Conservation (phyloP, 2,113 vertebrate genomes). For the Grus americana region DNA sequence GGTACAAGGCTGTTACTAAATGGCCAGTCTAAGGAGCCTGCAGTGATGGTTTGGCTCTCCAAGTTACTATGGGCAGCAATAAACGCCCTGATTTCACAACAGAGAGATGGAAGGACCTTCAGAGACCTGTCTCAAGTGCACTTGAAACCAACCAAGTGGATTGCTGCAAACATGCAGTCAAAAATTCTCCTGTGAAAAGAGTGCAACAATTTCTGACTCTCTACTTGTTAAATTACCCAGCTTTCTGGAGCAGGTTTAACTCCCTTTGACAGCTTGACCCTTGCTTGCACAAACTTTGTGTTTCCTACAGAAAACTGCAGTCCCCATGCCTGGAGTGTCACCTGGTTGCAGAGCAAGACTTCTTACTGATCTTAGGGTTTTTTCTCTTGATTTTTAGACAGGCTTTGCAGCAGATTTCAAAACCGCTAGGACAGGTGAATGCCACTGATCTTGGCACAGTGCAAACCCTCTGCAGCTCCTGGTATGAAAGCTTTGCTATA, state of each 20-base stretch:
- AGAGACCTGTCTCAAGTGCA: not conserved
- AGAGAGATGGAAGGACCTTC: not conserved
- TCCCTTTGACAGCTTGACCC: not conserved
- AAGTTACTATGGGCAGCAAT: not conserved
- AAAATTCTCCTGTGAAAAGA: not conserved
- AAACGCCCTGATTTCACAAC: not conserved
- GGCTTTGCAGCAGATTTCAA: not conserved
- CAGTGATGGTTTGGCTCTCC: not conserved
- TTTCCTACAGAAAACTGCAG: not conserved
- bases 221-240: not conserved
- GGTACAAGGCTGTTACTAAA: not conserved
- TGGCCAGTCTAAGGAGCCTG: not conserved
- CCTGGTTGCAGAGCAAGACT: not conserved
- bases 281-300: not conserved
- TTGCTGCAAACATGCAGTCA: not conserved
- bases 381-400: not conserved
- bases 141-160: not conserved
- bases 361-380: not conserved
- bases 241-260: not conserved
- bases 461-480: not conserved
- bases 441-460: not conserved
- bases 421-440: not conserved
- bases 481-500: not conserved
- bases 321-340: not conserved
- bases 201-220: not conserved